These are phyloP conservation scores for Hypotaenidia okinawae DNA, from an alignment of 2,797 vertebrate species.

Conservation along the genomic window DNA sequence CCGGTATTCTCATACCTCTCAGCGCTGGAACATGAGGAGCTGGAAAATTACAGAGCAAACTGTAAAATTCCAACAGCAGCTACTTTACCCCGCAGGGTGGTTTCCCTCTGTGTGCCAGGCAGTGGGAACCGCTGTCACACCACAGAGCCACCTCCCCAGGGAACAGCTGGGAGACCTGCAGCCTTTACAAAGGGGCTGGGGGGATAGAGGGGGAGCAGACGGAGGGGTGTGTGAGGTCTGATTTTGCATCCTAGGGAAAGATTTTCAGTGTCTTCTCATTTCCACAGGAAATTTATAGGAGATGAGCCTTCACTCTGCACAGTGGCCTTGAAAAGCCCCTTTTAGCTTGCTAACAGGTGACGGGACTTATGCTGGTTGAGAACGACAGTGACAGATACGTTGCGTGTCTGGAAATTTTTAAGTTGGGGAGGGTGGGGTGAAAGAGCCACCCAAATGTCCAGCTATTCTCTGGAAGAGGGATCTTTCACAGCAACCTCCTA, in stretches of 20 bases:
- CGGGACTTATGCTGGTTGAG: neutral
- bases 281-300: neutral
- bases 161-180: neutral
- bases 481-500: neutral
- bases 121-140: neutral
- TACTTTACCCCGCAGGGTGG: neutral
- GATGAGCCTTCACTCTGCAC: neutral
- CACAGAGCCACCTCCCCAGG: neutral
- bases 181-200: neutral
- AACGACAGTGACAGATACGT: neutral
- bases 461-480: neutral
- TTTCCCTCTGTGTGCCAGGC: neutral
- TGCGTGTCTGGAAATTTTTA: neutral
- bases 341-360: neutral
- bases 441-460: neutral
- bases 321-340: neutral
- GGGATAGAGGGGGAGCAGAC: too few species aligned
- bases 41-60: conserved; percentile 66
- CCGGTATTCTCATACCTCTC: conserved; percentile 33
- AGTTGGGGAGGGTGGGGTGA: neutral
- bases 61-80: conserved; percentile 62
- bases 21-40: conserved; percentile 1
- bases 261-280: neutral
- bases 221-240: neutral
- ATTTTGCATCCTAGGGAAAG: neutral